These are phyloP conservation scores for Brachionus asplanchnoidis DNA, from an alignment of 1,140 invertebrate species.

Conservation along the genomic window DNA sequence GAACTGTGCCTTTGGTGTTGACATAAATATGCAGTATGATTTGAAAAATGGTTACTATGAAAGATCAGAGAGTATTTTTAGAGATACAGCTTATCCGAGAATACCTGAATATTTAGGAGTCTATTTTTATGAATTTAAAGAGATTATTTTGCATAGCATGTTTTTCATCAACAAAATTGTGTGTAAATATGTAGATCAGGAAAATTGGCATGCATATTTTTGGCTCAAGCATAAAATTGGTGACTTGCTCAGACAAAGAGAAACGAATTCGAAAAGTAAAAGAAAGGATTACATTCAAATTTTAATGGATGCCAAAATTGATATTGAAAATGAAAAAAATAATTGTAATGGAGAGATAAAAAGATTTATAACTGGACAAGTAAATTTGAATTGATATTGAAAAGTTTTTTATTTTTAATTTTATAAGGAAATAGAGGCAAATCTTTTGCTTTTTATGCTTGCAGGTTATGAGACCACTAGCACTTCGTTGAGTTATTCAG, in stretches of 20 bases:
- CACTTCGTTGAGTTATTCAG: constrained; percentile 51
- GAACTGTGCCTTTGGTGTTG: constrained; percentile 29
- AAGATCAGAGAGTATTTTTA: background rate
- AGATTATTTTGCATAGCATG: background rate
- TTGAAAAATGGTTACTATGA: constrained; percentile 48
- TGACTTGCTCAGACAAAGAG: background rate
- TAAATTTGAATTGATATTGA: background rate
- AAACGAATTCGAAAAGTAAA: background rate
- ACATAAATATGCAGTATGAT: constrained; percentile 47
- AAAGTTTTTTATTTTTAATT: background rate
- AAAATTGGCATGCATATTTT: background rate
- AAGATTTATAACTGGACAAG: background rate
- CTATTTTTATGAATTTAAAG: constrained; percentile 17
- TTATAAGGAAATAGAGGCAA: constrained; percentile 49
- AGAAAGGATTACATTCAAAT: constrained; percentile 31
- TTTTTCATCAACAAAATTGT: background rate
- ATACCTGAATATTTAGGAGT: background rate
- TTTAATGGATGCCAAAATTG: constrained; percentile 14
- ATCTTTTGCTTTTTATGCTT: constrained; percentile 50
- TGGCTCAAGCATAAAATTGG: background rate
- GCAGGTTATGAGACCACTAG: constrained; percentile 58
- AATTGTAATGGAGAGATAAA: background rate
- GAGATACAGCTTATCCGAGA: background rate
- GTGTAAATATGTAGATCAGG: background rate
- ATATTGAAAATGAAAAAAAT: constrained; percentile 18